These are phyloP conservation scores for Cacoxenus indagator DNA, from an alignment of 2,888 invertebrate species.

Conservation along the genomic window DNA sequence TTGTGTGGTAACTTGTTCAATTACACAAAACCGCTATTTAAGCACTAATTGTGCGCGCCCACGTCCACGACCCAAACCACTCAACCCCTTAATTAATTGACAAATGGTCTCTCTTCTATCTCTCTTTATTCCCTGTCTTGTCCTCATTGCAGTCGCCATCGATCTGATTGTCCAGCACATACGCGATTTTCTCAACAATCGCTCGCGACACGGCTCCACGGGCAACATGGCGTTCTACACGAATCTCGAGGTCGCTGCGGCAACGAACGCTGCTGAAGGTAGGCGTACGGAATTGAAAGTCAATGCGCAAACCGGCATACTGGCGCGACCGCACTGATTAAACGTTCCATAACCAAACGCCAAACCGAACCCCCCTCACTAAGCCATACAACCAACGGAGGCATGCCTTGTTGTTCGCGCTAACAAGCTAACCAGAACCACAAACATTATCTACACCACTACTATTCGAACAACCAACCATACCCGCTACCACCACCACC, in stretches of 20 bases:
- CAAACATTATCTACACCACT: background rate
- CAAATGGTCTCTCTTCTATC: background rate
- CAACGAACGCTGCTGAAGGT: background rate
- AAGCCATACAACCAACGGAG: background rate
- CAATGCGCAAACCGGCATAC: constrained; percentile 25
- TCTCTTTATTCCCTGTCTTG: background rate
- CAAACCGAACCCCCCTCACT: no score
- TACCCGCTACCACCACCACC: constrained; percentile 17
- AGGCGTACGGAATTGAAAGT: constrained; percentile 44
- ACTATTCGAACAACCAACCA: background rate
- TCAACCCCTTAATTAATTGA: no score
- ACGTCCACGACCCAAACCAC: no score
- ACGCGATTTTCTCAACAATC: constrained; percentile 85
- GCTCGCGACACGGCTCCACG: constrained; percentile 65
- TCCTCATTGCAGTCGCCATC: constrained; percentile 86
- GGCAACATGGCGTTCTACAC: constrained; percentile 60
- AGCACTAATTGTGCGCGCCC: background rate
- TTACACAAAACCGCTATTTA: no score
- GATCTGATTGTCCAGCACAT: constrained; percentile 98
- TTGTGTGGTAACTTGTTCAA: background rate
- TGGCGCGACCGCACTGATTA: constrained; percentile 55
- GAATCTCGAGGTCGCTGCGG: constrained; percentile 45
- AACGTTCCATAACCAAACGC: no score
- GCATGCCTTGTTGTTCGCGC: constrained; percentile 38
- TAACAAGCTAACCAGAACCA: background rate